A percentile compares a stretch with the other conserved stretches of the same genome.
phyloP scores from a whole-genome alignment of 1,140 invertebrate genomes.

The Bilobella aurantiaca region DNA sequence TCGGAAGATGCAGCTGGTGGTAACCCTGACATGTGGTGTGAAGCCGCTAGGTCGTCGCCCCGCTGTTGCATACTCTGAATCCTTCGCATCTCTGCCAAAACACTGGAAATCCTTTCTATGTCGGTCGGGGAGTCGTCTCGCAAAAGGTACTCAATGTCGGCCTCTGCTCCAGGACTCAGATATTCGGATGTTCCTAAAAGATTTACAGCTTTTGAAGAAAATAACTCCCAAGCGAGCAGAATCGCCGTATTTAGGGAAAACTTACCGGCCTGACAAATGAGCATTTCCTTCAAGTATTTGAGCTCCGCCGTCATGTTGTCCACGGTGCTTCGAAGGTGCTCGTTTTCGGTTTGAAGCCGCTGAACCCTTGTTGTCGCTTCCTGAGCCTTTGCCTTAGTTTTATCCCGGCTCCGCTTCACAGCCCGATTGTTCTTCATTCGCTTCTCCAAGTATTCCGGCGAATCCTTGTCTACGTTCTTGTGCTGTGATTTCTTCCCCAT shows the following conservation, averaged over 20 bases:
- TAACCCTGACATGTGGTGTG: background rate
- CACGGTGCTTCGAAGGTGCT: slow-evolving; percentile 71
- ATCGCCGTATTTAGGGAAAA: background rate
- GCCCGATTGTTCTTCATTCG: slow-evolving; percentile 77
- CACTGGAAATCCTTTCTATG: slow-evolving; percentile 21
- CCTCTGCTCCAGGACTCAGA: slow-evolving; percentile 22
- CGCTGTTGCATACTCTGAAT: slow-evolving; percentile 19
- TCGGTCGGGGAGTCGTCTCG: slow-evolving; percentile 27
- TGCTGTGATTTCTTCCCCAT: slow-evolving; percentile 29
- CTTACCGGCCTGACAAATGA: slow-evolving; percentile 60
- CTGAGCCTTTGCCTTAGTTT: slow-evolving; percentile 51
- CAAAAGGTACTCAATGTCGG: slow-evolving; percentile 26
- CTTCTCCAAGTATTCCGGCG: slow-evolving; percentile 65
- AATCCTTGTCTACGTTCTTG: slow-evolving; percentile 52
- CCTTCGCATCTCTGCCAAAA: slow-evolving; percentile 25
- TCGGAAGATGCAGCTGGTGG: background rate
- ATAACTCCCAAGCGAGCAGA: background rate
- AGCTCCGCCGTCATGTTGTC: slow-evolving; percentile 73
- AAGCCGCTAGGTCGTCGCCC: background rate
- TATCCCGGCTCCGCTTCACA: slow-evolving; percentile 76
- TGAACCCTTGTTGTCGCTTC: slow-evolving; percentile 68
- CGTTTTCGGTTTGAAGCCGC: slow-evolving; percentile 68
- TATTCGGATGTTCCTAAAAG: slow-evolving; percentile 22
- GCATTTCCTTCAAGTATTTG: slow-evolving; percentile 75
- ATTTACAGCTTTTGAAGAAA: background rate